Percentiles rank a stretch among this genome's conserved stretches.
Evolutionary conservation across 2,797 vertebrate genomes (phyloP).

Genomic region (Amphiprion clarkii): DNA sequence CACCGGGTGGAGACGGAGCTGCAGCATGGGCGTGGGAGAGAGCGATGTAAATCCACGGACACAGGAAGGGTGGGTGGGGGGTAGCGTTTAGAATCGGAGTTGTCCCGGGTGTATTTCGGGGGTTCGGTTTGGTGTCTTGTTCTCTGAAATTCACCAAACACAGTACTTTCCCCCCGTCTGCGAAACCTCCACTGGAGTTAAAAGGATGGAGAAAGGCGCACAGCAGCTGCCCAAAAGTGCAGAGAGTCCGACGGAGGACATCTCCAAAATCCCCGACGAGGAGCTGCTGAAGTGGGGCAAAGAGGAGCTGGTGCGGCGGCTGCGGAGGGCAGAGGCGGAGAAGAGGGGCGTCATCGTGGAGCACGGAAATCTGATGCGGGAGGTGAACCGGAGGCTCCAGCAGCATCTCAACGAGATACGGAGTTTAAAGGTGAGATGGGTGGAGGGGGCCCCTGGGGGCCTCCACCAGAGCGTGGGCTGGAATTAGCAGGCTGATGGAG

Average conservation of each 20-base stretch:
- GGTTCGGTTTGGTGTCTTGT: slow-evolving; percentile 38
- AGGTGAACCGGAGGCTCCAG: slow-evolving; percentile 97
- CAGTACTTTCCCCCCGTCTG: slow-evolving; percentile 32
- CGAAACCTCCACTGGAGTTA: slow-evolving; percentile 39
- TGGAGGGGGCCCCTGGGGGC: not conserved
- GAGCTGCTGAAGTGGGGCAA: slow-evolving; percentile 95
- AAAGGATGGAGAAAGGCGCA: slow-evolving; percentile 78
- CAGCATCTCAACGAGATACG: slow-evolving; percentile 96
- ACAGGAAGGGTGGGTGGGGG: slow-evolving; percentile 24
- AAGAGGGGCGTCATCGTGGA: slow-evolving; percentile 97
- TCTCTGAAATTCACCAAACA: slow-evolving; percentile 19
- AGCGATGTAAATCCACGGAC: slow-evolving; percentile 42
- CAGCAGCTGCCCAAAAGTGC: slow-evolving; percentile 76
- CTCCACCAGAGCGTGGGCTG: not conserved
- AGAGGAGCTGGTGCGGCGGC: slow-evolving; percentile 93
- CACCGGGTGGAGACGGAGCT: slow-evolving; percentile 31
- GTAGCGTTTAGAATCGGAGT: slow-evolving; percentile 46
- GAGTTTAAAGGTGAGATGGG: slow-evolving; percentile 91
- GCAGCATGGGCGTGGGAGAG: slow-evolving; percentile 60
- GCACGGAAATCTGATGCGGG: slow-evolving; percentile 96
- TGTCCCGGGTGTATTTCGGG: slow-evolving; percentile 33
- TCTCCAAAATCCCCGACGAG: slow-evolving; percentile 92
- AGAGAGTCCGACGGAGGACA: slow-evolving; percentile 87
- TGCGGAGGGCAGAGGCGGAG: slow-evolving; percentile 93
- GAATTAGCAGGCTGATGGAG: not conserved